Conservation (phyloP, 2,113 vertebrate species). For the Tachuris rubrigastra region DNA sequence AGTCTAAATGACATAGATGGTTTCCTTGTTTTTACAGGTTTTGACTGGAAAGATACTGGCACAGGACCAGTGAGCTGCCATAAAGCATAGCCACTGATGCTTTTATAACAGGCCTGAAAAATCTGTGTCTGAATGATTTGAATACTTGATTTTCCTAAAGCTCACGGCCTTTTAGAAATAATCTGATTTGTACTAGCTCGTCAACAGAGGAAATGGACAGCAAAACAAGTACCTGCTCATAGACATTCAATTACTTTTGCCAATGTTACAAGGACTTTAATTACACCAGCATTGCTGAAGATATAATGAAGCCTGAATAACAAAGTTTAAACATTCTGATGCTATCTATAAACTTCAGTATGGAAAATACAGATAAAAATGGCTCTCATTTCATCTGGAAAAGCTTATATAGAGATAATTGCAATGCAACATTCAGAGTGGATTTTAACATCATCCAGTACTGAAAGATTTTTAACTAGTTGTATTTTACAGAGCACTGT, state of each 20-base stretch:
- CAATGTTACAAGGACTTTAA: slow-evolving; percentile 54
- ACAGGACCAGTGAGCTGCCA: background rate
- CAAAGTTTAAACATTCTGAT: slow-evolving; percentile 54
- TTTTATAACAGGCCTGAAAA: background rate
- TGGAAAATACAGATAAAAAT: slow-evolving; percentile 70
- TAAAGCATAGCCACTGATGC: background rate
- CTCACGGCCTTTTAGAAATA: background rate
- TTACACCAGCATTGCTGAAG: slow-evolving; percentile 31
- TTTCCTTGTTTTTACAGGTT: background rate
- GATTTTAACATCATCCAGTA: slow-evolving; percentile 50
- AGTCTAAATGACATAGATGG: background rate
- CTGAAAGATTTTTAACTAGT: slow-evolving; percentile 21
- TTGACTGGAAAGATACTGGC: background rate
- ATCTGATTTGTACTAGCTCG: slow-evolving; percentile 3
- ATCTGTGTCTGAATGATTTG: background rate
- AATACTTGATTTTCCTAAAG: background rate
- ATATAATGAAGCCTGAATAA: slow-evolving; percentile 56
- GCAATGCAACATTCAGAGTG: slow-evolving; percentile 16
- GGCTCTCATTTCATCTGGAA: slow-evolving; percentile 68
- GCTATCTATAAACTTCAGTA: slow-evolving; percentile 50
- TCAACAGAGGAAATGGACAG: slow-evolving; percentile 22
- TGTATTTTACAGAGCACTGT: slow-evolving; percentile 11
- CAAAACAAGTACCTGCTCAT: slow-evolving; percentile 37
- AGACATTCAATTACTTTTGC: slow-evolving; percentile 14
- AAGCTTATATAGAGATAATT: slow-evolving; percentile 66